Percentiles rank a stretch among this genome's conserved stretches.
Evolutionary conservation across 1,140 invertebrate species (phyloP).

Genomic region (Pseudachorutes palmiensis): DNA sequence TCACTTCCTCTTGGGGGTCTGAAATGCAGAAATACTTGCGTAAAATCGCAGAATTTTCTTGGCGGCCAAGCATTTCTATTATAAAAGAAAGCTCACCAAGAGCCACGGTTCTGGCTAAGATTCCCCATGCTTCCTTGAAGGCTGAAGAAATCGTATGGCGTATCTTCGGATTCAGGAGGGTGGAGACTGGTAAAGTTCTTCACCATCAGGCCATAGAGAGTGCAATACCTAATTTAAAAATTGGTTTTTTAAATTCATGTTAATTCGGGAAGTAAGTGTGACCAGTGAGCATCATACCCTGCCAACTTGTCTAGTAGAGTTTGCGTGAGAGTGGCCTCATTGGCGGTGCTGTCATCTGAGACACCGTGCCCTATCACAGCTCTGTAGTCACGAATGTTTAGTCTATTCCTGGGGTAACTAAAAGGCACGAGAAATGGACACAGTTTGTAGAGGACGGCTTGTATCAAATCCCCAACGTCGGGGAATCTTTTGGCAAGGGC

Average conservation of each 20-base stretch:
- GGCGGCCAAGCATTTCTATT: background rate
- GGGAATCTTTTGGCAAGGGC: conserved; percentile 24
- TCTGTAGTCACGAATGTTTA: conserved; percentile 25
- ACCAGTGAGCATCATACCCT: conserved; percentile 22
- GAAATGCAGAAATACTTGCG: background rate
- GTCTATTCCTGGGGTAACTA: conserved; percentile 23
- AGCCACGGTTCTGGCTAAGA: conserved; percentile 26
- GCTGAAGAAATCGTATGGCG: conserved; percentile 27
- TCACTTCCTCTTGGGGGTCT: conserved; percentile 35
- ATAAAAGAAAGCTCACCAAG: too few relatives aligned
- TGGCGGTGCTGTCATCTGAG: background rate
- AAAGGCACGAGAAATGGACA: conserved; percentile 36
- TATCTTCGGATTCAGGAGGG: background rate
- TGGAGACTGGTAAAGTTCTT: conserved; percentile 4
- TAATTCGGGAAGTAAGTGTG: background rate
- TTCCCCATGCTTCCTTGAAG: conserved; percentile 32
- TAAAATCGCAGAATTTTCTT: background rate
- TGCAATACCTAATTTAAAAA: conserved; percentile 29
- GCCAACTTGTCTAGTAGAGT: conserved; percentile 27
- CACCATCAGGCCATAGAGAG: conserved; percentile 35
- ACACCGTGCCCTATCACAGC: conserved; percentile 23
- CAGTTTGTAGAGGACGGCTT: conserved; percentile 32
- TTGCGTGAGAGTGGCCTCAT: conserved; percentile 27
- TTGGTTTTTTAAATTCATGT: conserved; percentile 3
- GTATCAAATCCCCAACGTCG: conserved; percentile 20